Percentiles rank a stretch among this genome's conserved stretches.
Conservation (phyloP, 2,888 invertebrate genomes). For the Drosophila emarginata region DNA sequence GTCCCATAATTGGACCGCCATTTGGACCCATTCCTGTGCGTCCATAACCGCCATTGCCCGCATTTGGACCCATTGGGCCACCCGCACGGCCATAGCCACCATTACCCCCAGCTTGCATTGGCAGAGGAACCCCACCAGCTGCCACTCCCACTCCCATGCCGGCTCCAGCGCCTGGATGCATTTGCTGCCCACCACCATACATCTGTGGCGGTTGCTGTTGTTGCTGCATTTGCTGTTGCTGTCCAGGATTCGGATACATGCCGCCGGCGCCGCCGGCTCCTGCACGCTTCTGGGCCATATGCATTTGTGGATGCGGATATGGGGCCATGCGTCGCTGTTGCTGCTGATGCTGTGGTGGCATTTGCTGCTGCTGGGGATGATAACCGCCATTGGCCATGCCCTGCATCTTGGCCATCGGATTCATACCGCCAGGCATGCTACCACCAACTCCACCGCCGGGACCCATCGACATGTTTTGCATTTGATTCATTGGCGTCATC, state of each 20-base stretch:
- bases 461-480: constrained; percentile 90
- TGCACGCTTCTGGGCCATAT: constrained; percentile 89
- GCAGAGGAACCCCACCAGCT: constrained; percentile 79
- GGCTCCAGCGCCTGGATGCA: constrained; percentile 78
- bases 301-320: constrained; percentile 93
- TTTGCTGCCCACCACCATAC: constrained; percentile 78
- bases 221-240: constrained; percentile 57
- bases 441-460: constrained; percentile 66
- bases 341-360: constrained; percentile 65
- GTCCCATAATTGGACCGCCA: constrained; percentile 79
- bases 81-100: constrained; percentile 81
- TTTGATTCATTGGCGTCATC: constrained; percentile 90
- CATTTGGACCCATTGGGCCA: constrained; percentile 71
- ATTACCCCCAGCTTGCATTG: constrained; percentile 81
- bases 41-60: constrained; percentile 63
- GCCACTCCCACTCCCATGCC: constrained; percentile 73
- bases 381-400: constrained; percentile 84
- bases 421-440: constrained; percentile 84
- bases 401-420: constrained; percentile 85
- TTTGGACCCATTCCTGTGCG: constrained; percentile 68
- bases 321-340: constrained; percentile 89
- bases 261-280: constrained; percentile 50
- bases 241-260: constrained; percentile 84
- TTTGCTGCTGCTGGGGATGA: constrained; percentile 84
- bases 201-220: constrained; percentile 76